Evolutionary conservation across 2,113 vertebrate genomes (phyloP), one percentile per base, ranked within the genome.

Genomic region (Pavo muticus): DNA sequence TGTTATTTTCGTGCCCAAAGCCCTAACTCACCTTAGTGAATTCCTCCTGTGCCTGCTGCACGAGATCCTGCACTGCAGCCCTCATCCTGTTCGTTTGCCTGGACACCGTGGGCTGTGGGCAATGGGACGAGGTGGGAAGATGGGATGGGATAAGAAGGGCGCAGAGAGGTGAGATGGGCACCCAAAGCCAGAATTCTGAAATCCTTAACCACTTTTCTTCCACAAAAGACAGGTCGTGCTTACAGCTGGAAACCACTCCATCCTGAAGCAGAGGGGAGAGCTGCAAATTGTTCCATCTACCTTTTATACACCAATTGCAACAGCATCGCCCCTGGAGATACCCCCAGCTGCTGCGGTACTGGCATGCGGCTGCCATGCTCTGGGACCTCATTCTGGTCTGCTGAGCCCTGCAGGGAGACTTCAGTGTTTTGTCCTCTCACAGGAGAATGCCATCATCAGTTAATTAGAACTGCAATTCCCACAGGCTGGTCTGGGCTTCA

Each of bases 391-490:
- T 30, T 32, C 17, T 19, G 56, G 56, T 18, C 56, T 57, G 56
- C 56, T 32, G 59, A 24, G 13, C 35, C 35, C 21, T 14, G 21
- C 59, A 23, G 21, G 59, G n/a, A 23, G 44, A 47, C 77, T 82
- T 10, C 61, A 35, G 70, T 16, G 14, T 8, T 7, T 70, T 76
- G 75, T 87, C 73, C 60, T 81, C 44, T 45, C 80, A 3, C 25
- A 86, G 52, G 39, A 84, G 42, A 50, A 84, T 0, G 1, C 23
- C 44, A 91, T 95, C 84, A 91, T 92, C 91, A 87, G 87, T 91
- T 95, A 92, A 95, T 94, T 92, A 89, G 91, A 89, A 61, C 91
- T 91, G 63, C 89, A 92, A 45, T 61, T 84, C 73, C 59, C 87
- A 29, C 56, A 65, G 77, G 65, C 50, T 87, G 0, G 1, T 70